A percentile compares a stretch with the other conserved stretches of the same genome.
Conservation (phyloP, 2,797 vertebrate genomes). For the Dendrocincla tyrannina region DNA sequence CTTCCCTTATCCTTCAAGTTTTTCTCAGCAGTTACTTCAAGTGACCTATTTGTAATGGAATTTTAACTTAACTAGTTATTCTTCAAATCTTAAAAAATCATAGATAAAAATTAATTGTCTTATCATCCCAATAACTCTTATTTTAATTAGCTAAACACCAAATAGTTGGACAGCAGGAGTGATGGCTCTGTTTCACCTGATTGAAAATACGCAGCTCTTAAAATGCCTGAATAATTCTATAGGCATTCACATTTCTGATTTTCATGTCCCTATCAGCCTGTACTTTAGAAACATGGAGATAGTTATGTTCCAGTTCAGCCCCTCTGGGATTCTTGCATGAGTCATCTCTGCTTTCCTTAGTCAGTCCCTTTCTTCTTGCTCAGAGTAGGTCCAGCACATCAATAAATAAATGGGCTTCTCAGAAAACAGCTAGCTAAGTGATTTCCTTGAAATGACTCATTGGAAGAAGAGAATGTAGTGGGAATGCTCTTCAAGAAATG, state of each 20-base stretch:
- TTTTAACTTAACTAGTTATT: neutral
- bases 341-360: neutral
- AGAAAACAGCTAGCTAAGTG: neutral
- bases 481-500: neutral
- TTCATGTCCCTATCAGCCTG: neutral
- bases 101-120: neutral
- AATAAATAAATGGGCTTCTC: neutral
- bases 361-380: neutral
- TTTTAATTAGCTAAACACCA: neutral
- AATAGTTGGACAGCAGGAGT: neutral
- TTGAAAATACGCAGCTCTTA: neutral
- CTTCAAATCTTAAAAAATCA: neutral
- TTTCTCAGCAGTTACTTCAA: neutral
- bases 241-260: neutral
- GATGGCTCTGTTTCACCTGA: neutral
- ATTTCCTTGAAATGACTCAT: neutral
- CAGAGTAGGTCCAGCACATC: neutral
- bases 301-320: neutral
- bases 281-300: neutral
- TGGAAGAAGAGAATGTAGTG: neutral
- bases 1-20: neutral
- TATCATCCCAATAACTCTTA: neutral
- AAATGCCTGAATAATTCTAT: neutral
- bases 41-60: neutral
- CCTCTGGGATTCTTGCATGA: neutral